A percentile compares a stretch with the other conserved stretches of the same genome.
These are phyloP conservation scores for Rhodinocichla rosea DNA, from an alignment of 2,113 vertebrate genomes.

Conservation along the genomic window DNA sequence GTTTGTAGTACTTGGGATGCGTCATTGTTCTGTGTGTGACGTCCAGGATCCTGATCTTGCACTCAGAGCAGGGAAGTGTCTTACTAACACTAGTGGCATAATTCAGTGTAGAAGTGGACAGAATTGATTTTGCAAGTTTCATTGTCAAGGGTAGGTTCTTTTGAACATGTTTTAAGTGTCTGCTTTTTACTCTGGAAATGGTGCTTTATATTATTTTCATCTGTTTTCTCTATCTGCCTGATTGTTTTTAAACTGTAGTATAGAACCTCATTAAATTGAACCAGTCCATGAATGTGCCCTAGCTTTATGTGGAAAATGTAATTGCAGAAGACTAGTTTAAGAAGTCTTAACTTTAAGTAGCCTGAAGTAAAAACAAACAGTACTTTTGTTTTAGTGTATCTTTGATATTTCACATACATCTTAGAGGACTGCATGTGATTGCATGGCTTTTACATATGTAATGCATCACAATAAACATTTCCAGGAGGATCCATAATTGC, in stretches of 20 bases:
- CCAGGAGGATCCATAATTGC: not conserved
- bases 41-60: not conserved
- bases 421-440: not conserved
- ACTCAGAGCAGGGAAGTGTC: not conserved
- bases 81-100: not conserved
- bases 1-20: not conserved
- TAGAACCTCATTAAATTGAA: conserved; percentile 49
- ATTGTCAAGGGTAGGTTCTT: not conserved
- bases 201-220: conserved; percentile 23
- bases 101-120: not conserved
- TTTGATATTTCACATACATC: conserved; percentile 6
- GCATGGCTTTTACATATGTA: not conserved
- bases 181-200: conserved; percentile 10
- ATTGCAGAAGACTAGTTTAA: conserved; percentile 25
- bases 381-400: not conserved
- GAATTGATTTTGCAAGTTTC: conserved; percentile 19
- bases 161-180: not conserved
- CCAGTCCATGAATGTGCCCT: not conserved
- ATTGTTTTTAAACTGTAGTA: conserved; percentile 41
- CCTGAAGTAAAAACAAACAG: conserved; percentile 14
- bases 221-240: conserved; percentile 34
- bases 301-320: conserved; percentile 45
- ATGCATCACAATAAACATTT: not conserved
- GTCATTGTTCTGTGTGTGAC: rapidly evolving
- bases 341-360: conserved; percentile 9